Base-by-base conservation (phyloP, 2,113 vertebrate genomes). In the Sakesphorus luctuosus region DNA sequence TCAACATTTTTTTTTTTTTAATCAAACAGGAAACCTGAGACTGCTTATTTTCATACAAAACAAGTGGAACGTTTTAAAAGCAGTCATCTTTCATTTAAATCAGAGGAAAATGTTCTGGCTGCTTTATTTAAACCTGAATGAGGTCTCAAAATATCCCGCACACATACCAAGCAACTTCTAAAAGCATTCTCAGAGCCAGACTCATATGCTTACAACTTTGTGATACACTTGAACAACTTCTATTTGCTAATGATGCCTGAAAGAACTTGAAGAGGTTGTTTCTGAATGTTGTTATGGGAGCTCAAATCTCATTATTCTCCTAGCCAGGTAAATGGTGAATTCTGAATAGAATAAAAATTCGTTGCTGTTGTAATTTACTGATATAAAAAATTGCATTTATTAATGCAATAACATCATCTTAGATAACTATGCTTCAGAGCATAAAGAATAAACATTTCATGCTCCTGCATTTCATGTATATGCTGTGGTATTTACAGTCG, bases 331-430 rank as follows among this genome's bases (percentile, higher is more conserved):
- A n/a, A 63, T 73, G 61, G 18, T 53, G 68, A 82, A 66, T 40
- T 84, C 59, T 85, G 47, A 92, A 80, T 9, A 43, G 74, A 91
- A 61, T 58, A 92, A 90, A 89, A 84, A 86, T 67, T 31, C 92
- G 20, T 44, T 87, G 23, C 47, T 86, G 11, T 71, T 87, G 44
- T 89, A 92, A 90, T 89, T 90, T 93, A 21, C 17, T 81, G 59
- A 31, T 92, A 78, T 47, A 9, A 90, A 75, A 78, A 25, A 8
- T 11, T 85, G 11, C 16, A 47, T 56, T 89, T 80, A 53, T 84
- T 85, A 89, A 92, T 75, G 84, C 46, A 56, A 6, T 82, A 40
- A 7, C 7, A 55, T 66, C 38, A 65, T 78, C 59, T 81, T 40
- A 85, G 67, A 66, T 85, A 93, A 44, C 5, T 49, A 43, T 80